phyloP scores from a whole-genome alignment of 1,140 invertebrate genomes.

The Sarcophaga bullata region DNA sequence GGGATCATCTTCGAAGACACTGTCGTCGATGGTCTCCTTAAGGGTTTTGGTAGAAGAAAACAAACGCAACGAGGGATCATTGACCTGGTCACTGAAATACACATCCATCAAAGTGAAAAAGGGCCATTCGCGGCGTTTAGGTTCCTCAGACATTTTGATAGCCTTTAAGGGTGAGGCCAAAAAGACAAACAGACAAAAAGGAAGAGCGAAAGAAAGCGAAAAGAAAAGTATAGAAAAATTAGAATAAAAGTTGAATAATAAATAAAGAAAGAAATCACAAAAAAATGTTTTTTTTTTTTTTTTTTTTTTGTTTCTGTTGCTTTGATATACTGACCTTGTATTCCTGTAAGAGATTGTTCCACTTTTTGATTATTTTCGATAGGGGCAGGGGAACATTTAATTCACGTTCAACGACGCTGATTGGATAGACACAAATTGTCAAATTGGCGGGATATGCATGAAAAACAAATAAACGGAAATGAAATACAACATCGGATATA shows the following conservation, averaged over 20 bases:
- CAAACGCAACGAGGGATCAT: slow-evolving; percentile 63
- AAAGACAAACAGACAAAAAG: too few relatives aligned
- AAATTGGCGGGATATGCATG: slow-evolving; percentile 19
- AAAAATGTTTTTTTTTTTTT: too few relatives aligned
- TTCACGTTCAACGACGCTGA: slow-evolving; percentile 64
- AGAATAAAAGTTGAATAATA: not conserved
- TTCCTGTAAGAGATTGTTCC: slow-evolving; percentile 66
- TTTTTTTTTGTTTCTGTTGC: not conserved
- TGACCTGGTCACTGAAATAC: slow-evolving; percentile 65
- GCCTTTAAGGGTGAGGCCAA: slow-evolving; percentile 45
- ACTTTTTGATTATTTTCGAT: slow-evolving; percentile 66
- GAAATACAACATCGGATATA: slow-evolving; percentile 25
- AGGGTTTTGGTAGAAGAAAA: slow-evolving; percentile 65
- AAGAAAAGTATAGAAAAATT: not conserved
- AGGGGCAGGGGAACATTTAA: slow-evolving; percentile 64
- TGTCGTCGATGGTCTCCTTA: slow-evolving; percentile 63
- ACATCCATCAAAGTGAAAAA: slow-evolving; percentile 66
- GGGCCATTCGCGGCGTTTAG: slow-evolving; percentile 65
- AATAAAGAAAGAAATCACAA: not conserved
- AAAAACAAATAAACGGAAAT: slow-evolving; percentile 16
- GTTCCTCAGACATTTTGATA: slow-evolving; percentile 66
- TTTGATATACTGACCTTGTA: slow-evolving; percentile 55
- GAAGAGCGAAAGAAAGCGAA: not conserved
- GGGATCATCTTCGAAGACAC: slow-evolving; percentile 65
- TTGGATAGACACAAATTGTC: not conserved